These are phyloP conservation scores for Doryteuthis pealeii DNA, from an alignment of 1,140 invertebrate genomes.

Conservation along the genomic window DNA sequence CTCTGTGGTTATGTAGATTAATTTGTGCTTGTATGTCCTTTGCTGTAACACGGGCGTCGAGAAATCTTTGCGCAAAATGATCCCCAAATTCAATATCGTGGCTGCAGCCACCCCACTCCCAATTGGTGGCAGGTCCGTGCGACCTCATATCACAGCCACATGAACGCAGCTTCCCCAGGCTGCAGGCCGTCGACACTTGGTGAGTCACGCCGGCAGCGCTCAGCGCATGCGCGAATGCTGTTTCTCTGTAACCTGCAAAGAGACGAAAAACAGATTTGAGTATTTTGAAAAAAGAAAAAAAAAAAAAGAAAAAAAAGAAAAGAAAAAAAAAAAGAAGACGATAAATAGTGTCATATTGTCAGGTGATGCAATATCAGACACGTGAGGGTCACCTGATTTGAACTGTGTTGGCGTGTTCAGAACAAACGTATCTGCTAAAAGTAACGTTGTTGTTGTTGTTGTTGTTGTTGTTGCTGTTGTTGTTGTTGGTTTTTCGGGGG, in stretches of 20 bases:
- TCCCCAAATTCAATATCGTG: constrained; percentile 96
- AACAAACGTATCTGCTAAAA: too few species aligned
- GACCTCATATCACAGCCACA: constrained; percentile 77
- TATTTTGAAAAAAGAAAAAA: too few species aligned
- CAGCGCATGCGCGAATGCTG: constrained; percentile 65
- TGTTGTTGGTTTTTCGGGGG: too few species aligned
- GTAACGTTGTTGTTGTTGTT: too few species aligned
- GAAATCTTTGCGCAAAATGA: constrained; percentile 88
- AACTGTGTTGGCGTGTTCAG: too few species aligned
- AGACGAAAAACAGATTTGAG: too few species aligned
- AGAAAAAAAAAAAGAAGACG: too few species aligned
- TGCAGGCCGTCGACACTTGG: constrained; percentile 81
- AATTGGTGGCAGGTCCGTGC: constrained; percentile 71
- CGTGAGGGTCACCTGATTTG: too few species aligned
- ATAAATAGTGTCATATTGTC: too few species aligned
- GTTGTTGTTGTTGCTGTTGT: too few species aligned
- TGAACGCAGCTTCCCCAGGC: constrained; percentile 78
- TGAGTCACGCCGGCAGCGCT: constrained; percentile 83
- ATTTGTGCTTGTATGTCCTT: constrained; percentile 72
- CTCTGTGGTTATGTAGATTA: constrained; percentile 70
- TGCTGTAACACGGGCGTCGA: constrained; percentile 78
- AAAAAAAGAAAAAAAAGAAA: constrained; percentile 30
- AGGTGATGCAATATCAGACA: too few species aligned
- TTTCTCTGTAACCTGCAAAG: constrained; percentile 65
- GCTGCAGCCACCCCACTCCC: constrained; percentile 94